Evolutionary conservation across 1,140 invertebrate genomes (phyloP).

Genomic region (Gryllus bimaculatus): DNA sequence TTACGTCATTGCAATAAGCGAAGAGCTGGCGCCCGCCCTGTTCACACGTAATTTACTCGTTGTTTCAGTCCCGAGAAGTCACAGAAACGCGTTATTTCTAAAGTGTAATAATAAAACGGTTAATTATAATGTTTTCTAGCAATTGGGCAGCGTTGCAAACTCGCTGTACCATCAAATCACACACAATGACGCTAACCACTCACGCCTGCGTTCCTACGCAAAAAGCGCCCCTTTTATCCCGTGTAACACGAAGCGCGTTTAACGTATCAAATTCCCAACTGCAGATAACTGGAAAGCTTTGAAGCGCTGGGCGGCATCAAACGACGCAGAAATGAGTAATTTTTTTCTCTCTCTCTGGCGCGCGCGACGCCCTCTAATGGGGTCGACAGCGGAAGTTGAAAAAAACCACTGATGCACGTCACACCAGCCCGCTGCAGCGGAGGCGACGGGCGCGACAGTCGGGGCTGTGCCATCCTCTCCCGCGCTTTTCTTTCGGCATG

Average conservation of each 20-base stretch:
- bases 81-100: not conserved
- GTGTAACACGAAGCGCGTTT: not conserved
- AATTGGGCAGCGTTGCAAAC: not conserved
- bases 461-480: no score
- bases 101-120: conserved; percentile 2
- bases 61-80: not conserved
- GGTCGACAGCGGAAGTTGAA: not conserved
- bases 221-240: not conserved
- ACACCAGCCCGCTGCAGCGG: not conserved
- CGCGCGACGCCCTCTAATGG: not conserved
- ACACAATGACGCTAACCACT: conserved; percentile 3
- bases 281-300: conserved; percentile 4
- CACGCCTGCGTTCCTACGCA: not conserved
- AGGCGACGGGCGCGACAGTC: no score
- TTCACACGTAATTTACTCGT: no score
- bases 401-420: not conserved
- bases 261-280: conserved; percentile 4
- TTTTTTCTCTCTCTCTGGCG: not conserved
- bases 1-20: no score
- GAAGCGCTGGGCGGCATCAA: not conserved
- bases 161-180: not conserved
- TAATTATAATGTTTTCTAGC: not conserved
- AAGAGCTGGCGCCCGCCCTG: no score
- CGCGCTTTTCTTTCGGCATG: no score
- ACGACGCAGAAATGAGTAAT: conserved; percentile 4